Percentiles rank a stretch among this genome's conserved stretches.
Evolutionary conservation across 1,140 invertebrate genomes (phyloP).

Genomic region (Ceratosolen solmsi): DNA sequence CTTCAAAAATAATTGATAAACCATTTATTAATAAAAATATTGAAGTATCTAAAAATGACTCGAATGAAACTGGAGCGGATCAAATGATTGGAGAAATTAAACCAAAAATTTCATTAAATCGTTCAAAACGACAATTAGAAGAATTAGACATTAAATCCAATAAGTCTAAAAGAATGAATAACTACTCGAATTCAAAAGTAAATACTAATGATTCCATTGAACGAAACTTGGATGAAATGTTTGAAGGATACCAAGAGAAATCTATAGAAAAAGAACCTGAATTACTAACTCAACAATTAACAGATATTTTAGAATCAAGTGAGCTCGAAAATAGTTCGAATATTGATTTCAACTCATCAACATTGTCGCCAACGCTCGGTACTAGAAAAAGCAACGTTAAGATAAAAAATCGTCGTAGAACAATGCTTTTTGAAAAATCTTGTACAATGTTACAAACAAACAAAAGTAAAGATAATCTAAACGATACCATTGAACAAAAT

Average conservation of each 20-base stretch:
- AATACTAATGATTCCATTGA: slow-evolving; percentile 56
- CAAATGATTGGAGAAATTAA: slow-evolving; percentile 45
- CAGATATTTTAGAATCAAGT: slow-evolving; percentile 56
- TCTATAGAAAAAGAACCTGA: neutral
- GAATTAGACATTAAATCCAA: slow-evolving; percentile 13
- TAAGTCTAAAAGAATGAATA: slow-evolving; percentile 1
- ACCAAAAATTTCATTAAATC: slow-evolving; percentile 3
- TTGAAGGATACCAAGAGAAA: slow-evolving; percentile 51
- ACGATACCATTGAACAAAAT: slow-evolving; percentile 61
- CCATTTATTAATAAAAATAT: slow-evolving; percentile 19
- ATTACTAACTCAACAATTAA: slow-evolving; percentile 58
- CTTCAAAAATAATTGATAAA: neutral
- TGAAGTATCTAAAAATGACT: neutral
- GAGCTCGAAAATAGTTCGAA: slow-evolving; percentile 2
- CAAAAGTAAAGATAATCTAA: slow-evolving; percentile 41
- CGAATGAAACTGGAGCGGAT: slow-evolving; percentile 33
- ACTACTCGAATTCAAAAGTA: neutral
- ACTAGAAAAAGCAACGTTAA: neutral
- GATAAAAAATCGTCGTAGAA: slow-evolving; percentile 5
- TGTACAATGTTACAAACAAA: neutral
- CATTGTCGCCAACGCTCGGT: slow-evolving; percentile 33
- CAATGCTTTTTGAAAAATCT: neutral
- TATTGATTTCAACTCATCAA: neutral
- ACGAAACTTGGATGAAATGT: slow-evolving; percentile 58
- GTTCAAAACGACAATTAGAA: slow-evolving; percentile 21